Evolutionary conservation across 2,888 invertebrate species (phyloP).

Genomic region (Celastrina argiolus): DNA sequence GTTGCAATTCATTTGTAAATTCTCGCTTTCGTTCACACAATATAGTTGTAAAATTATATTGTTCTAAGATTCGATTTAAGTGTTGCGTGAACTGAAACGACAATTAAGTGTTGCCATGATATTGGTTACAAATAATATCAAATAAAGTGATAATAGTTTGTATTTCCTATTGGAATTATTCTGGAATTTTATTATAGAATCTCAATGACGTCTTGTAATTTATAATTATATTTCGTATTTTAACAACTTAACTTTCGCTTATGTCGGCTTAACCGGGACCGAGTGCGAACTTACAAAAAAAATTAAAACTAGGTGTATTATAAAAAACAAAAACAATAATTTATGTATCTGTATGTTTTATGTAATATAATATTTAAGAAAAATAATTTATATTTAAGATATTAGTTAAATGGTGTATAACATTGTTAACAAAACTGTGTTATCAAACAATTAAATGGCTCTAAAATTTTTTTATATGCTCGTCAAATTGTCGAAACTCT

Average conservation of each 20-base stretch:
- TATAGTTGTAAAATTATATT: constrained; percentile 41
- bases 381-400: constrained; percentile 14
- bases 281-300: constrained; percentile 13
- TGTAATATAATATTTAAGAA: not conserved
- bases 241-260: constrained; percentile 18
- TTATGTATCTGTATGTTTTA: not conserved
- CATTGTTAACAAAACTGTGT: not conserved
- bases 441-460: not conserved
- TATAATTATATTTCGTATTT: constrained; percentile 20
- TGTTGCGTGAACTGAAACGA: constrained; percentile 50
- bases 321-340: not conserved
- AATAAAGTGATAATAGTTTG: constrained; percentile 53
- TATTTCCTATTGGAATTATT: constrained; percentile 49
- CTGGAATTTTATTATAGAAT: constrained; percentile 45
- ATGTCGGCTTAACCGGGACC: not conserved
- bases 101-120: constrained; percentile 62
- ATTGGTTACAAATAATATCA: constrained; percentile 61
- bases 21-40: constrained; percentile 55
- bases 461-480: not conserved
- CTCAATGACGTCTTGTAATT: constrained; percentile 16
- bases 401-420: not conserved
- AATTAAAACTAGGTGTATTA: not conserved
- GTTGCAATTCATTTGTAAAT: constrained; percentile 42
- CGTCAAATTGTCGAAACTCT: not conserved
- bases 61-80: constrained; percentile 39